These are phyloP conservation scores for Ametastegia equiseti DNA, from an alignment of 2,888 invertebrate species.

Conservation along the genomic window DNA sequence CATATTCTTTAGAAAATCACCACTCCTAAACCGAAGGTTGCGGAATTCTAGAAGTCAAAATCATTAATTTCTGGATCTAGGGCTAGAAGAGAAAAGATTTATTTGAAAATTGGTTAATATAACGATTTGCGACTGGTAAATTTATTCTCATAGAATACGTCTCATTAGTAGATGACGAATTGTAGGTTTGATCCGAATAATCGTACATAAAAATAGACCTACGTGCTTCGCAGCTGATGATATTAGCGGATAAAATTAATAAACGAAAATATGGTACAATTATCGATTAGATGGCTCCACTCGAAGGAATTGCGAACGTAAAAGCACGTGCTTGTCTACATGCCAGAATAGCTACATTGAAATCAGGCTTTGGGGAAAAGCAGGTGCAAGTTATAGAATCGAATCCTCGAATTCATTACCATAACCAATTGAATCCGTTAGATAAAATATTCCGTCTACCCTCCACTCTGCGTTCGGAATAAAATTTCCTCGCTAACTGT, in stretches of 20 bases:
- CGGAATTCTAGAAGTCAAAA: not conserved
- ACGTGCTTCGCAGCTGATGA: not conserved
- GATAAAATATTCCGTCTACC: conserved; percentile 31
- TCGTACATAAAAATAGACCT: not conserved
- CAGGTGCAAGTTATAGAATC: conserved; percentile 31
- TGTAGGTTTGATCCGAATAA: too few species aligned
- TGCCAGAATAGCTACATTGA: not conserved
- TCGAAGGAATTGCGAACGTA: not conserved
- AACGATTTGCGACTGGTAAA: not conserved
- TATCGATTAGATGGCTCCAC: too few species aligned
- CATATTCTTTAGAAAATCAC: not conserved
- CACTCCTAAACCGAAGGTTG: not conserved
- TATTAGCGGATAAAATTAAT: not conserved
- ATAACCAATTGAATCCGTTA: conserved; percentile 35
- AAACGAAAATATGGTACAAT: not conserved
- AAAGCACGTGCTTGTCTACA: not conserved
- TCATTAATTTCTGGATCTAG: not conserved
- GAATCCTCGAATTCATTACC: conserved; percentile 36
- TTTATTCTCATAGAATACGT: not conserved
- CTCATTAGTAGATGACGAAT: too few species aligned
- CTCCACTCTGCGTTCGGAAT: conserved; percentile 17
- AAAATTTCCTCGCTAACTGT: not conserved
- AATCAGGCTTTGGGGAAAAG: conserved; percentile 16
- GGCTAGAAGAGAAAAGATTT: not conserved
- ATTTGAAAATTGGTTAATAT: not conserved